phyloP scores from a whole-genome alignment of 92 coral and sea anemone genomes.

The Phenganax marumi region DNA sequence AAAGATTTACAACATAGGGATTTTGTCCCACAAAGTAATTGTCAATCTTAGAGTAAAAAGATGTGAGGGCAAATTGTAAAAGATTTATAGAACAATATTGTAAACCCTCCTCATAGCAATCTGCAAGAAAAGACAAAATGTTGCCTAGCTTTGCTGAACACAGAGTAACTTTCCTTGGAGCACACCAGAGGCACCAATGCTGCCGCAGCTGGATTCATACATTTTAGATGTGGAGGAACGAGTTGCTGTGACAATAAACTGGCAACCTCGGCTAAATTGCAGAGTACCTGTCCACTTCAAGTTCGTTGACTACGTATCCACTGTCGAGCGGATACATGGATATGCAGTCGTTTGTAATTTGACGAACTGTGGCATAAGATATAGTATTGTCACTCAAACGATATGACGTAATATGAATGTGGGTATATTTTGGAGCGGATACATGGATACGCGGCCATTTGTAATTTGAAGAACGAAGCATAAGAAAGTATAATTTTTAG shows the following conservation, averaged over 20 bases:
- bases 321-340: no score
- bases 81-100: slow-evolving; percentile 37
- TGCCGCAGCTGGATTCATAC: slow-evolving; percentile 54
- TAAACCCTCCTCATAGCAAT: slow-evolving; percentile 15
- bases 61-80: slow-evolving; percentile 42
- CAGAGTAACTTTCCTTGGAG: slow-evolving; percentile 54
- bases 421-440: no score
- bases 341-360: no score
- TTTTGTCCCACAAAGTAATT: slow-evolving; percentile 6
- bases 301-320: no score
- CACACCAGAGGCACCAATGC: slow-evolving; percentile 62
- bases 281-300: no score
- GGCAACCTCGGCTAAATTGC: no score
- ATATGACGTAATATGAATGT: no score
- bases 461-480: no score
- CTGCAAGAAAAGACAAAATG: slow-evolving; percentile 16
- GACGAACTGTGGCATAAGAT: no score
- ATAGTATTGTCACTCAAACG: no score
- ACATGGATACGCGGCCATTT: no score
- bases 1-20: slow-evolving; percentile 5
- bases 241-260: slow-evolving; percentile 56
- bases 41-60: slow-evolving; percentile 33
- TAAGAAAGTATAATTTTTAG: no score
- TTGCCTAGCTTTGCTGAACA: slow-evolving; percentile 46
- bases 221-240: slow-evolving; percentile 50